Evolutionary conservation across 2,888 invertebrate genomes (phyloP), one percentile per base, ranked within the genome.

Genomic region (Seira sanloemensis): DNA sequence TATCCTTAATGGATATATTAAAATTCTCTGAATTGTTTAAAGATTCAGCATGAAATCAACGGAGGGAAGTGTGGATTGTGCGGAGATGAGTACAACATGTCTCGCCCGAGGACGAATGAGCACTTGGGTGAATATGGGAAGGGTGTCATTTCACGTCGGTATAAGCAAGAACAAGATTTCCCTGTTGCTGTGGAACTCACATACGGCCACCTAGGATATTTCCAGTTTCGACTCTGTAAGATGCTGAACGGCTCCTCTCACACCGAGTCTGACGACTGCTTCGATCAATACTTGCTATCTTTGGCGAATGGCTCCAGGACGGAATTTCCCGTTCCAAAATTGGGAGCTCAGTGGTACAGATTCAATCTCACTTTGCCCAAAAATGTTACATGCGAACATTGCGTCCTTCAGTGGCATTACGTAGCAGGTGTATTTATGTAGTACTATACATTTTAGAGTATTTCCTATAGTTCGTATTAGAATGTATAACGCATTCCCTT

Each of bases 111-210:
- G 16, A 95, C 96, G 0, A 97, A 97, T 90, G 97, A 97, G 92
- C 96, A 96, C 0, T 96, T 97, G 0, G 97, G 97, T 2, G 93
- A 94, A 91, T 97, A 93, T 90, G 97, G 95, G 65, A 95, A 95
- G 91, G 97, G 97, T 24, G 96, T 97, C 89, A 95, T 97, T 89
- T 58, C 62, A 1, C 54, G 86, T 58, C 72, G 73, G 21, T 86
- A 86, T 65, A 68, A 58, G 23, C 18, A 50, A 24, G 86, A 77
- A 37, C 78, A 84, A 68, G 78, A 68, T 5, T 65, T 80, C 23
- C 7, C 67, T 18, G 67, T 68, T 2, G 2, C 27, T 37, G 86
- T 86, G 16, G 79, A 86, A 58, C 78, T 86, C n/a, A 86, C 86
- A 66, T 69, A 72, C 7, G 58, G 82, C 26, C 86, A 86, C 66